phyloP scores from a whole-genome alignment of 2,888 invertebrate species.

The Bombylius discolor region DNA sequence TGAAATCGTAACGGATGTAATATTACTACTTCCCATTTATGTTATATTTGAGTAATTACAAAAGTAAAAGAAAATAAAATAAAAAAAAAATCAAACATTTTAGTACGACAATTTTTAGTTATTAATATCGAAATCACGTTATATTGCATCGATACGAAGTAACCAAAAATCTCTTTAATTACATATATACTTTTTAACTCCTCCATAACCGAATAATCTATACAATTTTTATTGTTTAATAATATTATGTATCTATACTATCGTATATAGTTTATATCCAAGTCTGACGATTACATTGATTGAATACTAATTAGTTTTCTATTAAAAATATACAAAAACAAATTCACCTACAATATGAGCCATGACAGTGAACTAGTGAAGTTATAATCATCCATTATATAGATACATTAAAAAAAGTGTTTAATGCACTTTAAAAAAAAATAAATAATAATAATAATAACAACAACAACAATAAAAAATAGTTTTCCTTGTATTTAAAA shows the following conservation, averaged over 20 bases:
- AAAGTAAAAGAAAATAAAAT: too few relatives aligned
- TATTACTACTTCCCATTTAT: background rate
- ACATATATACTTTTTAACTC: background rate
- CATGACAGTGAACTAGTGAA: background rate
- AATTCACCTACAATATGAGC: too few relatives aligned
- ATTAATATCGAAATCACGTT: background rate
- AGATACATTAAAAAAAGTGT: too few relatives aligned
- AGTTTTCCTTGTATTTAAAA: background rate
- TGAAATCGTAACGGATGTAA: constrained; percentile 9
- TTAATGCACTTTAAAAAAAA: too few relatives aligned
- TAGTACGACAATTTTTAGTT: too few relatives aligned
- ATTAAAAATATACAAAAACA: background rate
- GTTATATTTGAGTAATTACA: too few relatives aligned
- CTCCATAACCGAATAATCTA: too few relatives aligned
- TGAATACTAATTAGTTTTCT: constrained; percentile 7
- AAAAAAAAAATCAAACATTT: too few relatives aligned
- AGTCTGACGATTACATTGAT: background rate
- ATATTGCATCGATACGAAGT: background rate
- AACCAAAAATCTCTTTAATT: constrained; percentile 1
- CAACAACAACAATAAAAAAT: too few relatives aligned
- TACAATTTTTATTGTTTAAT: too few relatives aligned
- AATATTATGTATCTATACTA: too few relatives aligned
- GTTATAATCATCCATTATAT: background rate
- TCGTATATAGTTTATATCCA: background rate
- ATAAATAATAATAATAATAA: too few relatives aligned